Percentiles rank a stretch among this genome's conserved stretches.
These are phyloP conservation scores for Propithecus deckenii DNA, from an alignment of 2,797 vertebrate genomes.

Conservation along the genomic window DNA sequence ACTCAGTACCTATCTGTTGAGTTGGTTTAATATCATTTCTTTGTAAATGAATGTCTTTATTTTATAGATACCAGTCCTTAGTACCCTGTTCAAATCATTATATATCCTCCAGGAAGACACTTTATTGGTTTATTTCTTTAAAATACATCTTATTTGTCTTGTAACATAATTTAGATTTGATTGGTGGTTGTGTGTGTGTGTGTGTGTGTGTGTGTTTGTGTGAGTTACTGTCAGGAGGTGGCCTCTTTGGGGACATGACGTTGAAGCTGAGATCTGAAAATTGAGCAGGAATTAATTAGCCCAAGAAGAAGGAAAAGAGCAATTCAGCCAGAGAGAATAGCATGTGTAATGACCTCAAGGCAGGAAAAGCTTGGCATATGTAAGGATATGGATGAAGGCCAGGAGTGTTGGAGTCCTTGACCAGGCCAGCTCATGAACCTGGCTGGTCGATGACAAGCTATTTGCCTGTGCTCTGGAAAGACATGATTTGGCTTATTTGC, in stretches of 20 bases:
- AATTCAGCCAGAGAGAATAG: not conserved
- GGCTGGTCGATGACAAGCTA: not conserved
- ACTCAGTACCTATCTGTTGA: not conserved
- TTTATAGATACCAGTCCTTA: not conserved
- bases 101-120: not conserved
- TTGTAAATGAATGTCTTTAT: not conserved
- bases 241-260: not conserved
- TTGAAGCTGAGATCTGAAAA: not conserved
- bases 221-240: not conserved
- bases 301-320: not conserved
- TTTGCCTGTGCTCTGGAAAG: not conserved
- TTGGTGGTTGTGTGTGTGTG: not conserved
- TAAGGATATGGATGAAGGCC: not conserved
- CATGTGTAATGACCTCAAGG: not conserved
- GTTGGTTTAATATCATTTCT: not conserved
- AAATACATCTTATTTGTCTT: slow-evolving; percentile 46
- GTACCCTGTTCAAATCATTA: slow-evolving; percentile 10
- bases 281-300: slow-evolving; percentile 33
- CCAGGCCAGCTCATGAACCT: not conserved
- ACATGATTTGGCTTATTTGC: not conserved
- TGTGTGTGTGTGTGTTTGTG: too few relatives aligned
- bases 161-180: not conserved
- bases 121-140: slow-evolving; percentile 13
- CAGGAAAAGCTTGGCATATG: slow-evolving; percentile 14
- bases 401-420: not conserved